Base-by-base conservation (phyloP, 2,797 vertebrate genomes). In the Chanos chanos region DNA sequence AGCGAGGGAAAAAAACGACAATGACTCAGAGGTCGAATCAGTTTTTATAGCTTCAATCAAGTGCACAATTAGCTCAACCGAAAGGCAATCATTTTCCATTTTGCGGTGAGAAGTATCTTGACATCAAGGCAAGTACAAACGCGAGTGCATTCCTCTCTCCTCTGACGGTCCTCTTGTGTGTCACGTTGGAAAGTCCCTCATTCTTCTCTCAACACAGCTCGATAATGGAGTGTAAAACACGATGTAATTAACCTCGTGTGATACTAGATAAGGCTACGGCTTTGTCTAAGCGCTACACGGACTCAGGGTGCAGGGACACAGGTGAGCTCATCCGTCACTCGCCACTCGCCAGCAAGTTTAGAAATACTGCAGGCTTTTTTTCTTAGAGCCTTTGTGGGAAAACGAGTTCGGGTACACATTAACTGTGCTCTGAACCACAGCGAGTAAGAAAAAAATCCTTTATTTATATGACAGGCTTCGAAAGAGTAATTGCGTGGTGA, bases 51-150 rank as follows among this genome's bases (percentile, higher is more conserved):
- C 73, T 79, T 80, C 78, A 81, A 68, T 85, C 77, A 83, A 73
- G 75, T 73, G 54, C 44, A 22, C 71, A 85, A 85, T 86, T 83
- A 81, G 67, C 68, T 81, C 59, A 72, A 81, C 64, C 59, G 57
- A 77, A 61, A 58, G 74, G 77, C 83, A 82, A 79, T 85, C 71
- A 77, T 84, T 85, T 81, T 78, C 76, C 81, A 74, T 76, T 82
- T 69, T 61, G 64, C 64, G 67, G 77, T 74, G 63, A 64, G 76
- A 79, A 47, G 77, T 70, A 74, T 73, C 81, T 84, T 80, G 73
- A 75, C 58, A 61, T 48, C 0, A 24, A 76, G 79, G 72, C 83
- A 4, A 83, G 83, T 80, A 74, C 77, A 82, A 82, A 86, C 83
- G 65, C 58, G 83, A 77, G 37, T 15, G 49, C 74, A 81, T 86